These are phyloP conservation scores for Anguilla megastoma DNA, from an alignment of 2,797 vertebrate species.

Conservation along the genomic window DNA sequence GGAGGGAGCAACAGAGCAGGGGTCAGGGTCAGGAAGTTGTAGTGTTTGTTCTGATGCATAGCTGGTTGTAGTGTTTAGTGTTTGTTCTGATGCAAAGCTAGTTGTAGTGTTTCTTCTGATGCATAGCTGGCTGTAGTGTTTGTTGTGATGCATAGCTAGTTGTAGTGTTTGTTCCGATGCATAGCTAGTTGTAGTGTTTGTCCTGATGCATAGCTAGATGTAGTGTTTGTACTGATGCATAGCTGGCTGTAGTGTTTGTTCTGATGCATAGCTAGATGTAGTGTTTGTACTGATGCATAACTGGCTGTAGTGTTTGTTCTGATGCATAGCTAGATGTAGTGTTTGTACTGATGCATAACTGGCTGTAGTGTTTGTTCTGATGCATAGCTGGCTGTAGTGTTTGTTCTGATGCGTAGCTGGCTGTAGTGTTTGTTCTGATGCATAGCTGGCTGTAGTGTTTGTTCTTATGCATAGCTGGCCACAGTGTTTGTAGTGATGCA, in stretches of 20 bases:
- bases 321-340: background rate
- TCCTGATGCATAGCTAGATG: background rate
- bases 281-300: background rate
- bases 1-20: conserved; percentile 20
- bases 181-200: background rate
- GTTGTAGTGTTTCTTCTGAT: background rate
- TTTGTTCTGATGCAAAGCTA: background rate
- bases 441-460: background rate
- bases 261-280: background rate
- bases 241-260: background rate
- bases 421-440: background rate
- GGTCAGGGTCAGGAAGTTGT: background rate
- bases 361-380: background rate
- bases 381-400: background rate
- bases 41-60: background rate
- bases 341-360: background rate
- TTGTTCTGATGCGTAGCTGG: background rate
- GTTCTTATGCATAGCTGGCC: background rate
- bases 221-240: background rate
- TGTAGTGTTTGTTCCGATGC: background rate
- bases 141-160: background rate
- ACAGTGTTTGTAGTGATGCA: background rate
- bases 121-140: background rate
- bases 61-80: background rate
- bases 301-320: background rate